Conservation (phyloP, 2,888 invertebrate species). For the Drosophila cognata region DNA sequence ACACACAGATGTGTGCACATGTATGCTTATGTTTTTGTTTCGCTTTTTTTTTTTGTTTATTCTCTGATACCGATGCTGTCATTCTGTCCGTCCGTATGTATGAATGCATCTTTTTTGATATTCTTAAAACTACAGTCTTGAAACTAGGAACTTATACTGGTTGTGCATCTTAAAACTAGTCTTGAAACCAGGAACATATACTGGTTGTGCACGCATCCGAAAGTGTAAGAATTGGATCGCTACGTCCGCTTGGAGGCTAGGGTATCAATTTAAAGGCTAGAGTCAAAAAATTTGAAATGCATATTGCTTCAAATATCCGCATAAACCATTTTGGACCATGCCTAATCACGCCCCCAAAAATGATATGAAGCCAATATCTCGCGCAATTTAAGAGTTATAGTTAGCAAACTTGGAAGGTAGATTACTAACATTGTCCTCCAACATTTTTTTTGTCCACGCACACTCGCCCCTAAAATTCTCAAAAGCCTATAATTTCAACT, state of each 20-base stretch:
- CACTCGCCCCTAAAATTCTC: too few species aligned
- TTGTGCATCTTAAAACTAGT: not conserved
- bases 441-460: too few species aligned
- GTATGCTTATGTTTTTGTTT: constrained; percentile 29
- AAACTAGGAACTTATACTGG: not conserved
- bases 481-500: not conserved
- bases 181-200: too few species aligned
- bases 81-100: not conserved
- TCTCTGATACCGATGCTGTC: not conserved
- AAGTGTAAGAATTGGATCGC: not conserved
- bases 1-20: constrained; percentile 13
- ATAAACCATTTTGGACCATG: not conserved
- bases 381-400: not conserved
- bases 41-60: constrained; percentile 44
- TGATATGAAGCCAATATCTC: not conserved
- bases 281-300: not conserved
- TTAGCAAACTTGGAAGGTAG: not conserved
- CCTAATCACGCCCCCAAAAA: not conserved
- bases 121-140: too few species aligned
- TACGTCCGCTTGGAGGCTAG: not conserved
- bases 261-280: not conserved
- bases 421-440: not conserved
- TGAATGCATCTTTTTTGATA: too few species aligned
- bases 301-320: not conserved
- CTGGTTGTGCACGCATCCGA: not conserved